Conservation (phyloP, 2,113 vertebrate genomes). For the Platysternon megacephalum region DNA sequence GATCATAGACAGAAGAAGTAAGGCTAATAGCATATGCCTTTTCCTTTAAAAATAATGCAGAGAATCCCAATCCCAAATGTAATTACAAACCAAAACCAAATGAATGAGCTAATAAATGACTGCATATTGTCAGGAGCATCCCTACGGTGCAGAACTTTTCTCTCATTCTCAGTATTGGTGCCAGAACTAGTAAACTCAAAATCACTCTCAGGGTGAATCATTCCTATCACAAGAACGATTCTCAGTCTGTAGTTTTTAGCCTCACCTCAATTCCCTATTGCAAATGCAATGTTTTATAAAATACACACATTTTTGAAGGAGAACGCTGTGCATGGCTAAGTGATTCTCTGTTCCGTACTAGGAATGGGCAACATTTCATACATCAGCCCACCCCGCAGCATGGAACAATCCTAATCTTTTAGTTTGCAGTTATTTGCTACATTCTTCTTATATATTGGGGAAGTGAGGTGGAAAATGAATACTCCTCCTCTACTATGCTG, state of each 20-base stretch:
- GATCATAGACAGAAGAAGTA: neutral
- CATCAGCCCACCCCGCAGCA: neutral
- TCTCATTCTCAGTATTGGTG: neutral
- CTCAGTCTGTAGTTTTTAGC: neutral
- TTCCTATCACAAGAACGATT: neutral
- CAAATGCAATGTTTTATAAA: too few relatives aligned
- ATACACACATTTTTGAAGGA: neutral
- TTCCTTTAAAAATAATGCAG: neutral
- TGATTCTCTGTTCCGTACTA: neutral
- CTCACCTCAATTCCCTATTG: too few relatives aligned
- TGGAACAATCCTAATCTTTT: neutral
- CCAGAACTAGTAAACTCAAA: neutral
- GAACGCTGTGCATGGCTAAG: neutral
- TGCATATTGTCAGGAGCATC: neutral
- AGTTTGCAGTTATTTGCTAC: neutral
- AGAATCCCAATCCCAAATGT: neutral
- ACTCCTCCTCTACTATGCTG: neutral
- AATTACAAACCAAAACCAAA: neutral
- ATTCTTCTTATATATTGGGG: neutral
- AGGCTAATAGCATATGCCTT: neutral
- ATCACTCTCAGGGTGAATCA: neutral
- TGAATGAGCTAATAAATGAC: neutral
- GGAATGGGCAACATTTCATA: too few relatives aligned
- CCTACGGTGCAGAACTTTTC: neutral
- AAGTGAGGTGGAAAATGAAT: neutral